A percentile compares a stretch with the other conserved stretches of the same genome.
These are phyloP conservation scores for Torymus texanus DNA, from an alignment of 2,888 invertebrate genomes.

Conservation along the genomic window DNA sequence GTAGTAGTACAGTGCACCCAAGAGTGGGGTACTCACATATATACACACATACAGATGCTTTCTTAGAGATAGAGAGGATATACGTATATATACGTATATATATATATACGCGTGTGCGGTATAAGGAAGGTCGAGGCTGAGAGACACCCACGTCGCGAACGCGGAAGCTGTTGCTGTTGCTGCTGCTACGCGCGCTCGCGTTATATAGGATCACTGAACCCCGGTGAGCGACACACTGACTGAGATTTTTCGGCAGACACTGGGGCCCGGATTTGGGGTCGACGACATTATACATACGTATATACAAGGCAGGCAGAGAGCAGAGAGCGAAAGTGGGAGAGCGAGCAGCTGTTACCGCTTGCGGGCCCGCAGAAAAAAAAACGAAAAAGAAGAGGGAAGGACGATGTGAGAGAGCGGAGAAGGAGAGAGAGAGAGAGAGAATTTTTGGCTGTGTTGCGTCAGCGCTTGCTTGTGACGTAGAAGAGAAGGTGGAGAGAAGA, in stretches of 20 bases:
- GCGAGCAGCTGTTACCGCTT: constrained; percentile 50
- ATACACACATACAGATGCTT: no score
- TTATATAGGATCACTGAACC: constrained; percentile 32
- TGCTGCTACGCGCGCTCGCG: not conserved
- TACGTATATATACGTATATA: no score
- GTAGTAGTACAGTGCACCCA: no score
- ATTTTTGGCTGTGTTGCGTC: constrained; percentile 26
- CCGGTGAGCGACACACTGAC: constrained; percentile 50
- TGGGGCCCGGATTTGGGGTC: not conserved
- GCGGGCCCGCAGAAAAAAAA: constrained; percentile 20
- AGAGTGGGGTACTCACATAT: no score
- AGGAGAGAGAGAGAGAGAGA: constrained; percentile 14
- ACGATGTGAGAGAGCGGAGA: constrained; percentile 9
- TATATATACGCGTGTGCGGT: no score
- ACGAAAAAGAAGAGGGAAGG: constrained; percentile 18
- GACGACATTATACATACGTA: constrained; percentile 9
- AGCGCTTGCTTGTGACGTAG: not conserved
- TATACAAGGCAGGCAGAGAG: not conserved
- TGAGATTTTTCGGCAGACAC: constrained; percentile 14
- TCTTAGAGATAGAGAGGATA: no score
- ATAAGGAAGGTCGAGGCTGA: constrained; percentile 61
- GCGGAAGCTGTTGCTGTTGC: constrained; percentile 26
- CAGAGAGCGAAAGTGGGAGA: constrained; percentile 56
- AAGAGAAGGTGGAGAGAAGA: constrained; percentile 19
- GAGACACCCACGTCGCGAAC: constrained; percentile 60